A percentile compares a stretch with the other conserved stretches of the same genome.
These are phyloP conservation scores for Cheilosia grossa DNA, from an alignment of 2,888 invertebrate species.

Conservation along the genomic window DNA sequence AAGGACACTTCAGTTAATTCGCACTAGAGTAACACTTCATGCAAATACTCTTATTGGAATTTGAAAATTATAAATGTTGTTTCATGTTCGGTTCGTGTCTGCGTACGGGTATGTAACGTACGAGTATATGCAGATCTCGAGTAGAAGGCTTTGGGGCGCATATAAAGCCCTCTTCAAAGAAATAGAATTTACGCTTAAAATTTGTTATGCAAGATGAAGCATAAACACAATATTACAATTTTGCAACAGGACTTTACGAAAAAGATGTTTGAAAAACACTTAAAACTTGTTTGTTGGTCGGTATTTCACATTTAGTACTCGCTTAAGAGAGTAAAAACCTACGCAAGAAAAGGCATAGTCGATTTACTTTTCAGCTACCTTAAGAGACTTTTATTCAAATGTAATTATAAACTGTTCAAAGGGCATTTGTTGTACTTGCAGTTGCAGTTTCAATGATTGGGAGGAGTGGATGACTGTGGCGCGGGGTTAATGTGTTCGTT, in stretches of 20 bases:
- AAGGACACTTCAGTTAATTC: conserved; percentile 69
- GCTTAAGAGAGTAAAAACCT: too few species aligned
- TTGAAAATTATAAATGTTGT: conserved; percentile 55
- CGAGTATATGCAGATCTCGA: conserved; percentile 1
- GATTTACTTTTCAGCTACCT: too few species aligned
- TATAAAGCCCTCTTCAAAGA: conserved; percentile 43
- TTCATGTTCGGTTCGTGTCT: conserved; percentile 9
- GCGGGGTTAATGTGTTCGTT: too few species aligned
- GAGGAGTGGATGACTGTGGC: too few species aligned
- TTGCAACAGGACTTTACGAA: conserved; percentile 18
- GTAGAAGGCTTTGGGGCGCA: conserved; percentile 22
- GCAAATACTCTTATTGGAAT: conserved; percentile 57
- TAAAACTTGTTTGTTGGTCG: neutral
- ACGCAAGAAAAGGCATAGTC: too few species aligned
- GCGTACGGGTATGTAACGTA: neutral
- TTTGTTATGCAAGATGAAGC: conserved; percentile 62
- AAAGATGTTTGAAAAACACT: neutral
- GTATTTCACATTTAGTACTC: too few species aligned
- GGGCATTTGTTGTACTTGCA: too few species aligned
- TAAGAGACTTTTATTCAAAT: too few species aligned
- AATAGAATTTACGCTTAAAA: conserved; percentile 70
- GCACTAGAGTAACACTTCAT: conserved; percentile 60
- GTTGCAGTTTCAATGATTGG: too few species aligned
- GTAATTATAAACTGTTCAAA: too few species aligned
- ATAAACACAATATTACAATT: conserved; percentile 52